Conservation (phyloP, 2,888 invertebrate genomes). For the Ochropleura leucogaster region DNA sequence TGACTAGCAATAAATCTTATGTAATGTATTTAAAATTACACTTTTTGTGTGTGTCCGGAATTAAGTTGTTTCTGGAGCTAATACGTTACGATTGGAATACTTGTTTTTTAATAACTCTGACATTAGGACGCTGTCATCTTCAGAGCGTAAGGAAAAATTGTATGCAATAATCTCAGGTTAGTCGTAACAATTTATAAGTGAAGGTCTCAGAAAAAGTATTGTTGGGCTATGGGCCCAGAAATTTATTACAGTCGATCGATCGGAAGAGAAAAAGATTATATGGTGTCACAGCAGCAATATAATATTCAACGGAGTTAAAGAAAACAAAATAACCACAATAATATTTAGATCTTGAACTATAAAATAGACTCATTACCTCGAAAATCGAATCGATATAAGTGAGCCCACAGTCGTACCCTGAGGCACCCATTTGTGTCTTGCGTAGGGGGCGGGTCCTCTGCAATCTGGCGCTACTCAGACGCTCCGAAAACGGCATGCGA, state of each 20-base stretch:
- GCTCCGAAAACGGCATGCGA: constrained; percentile 81
- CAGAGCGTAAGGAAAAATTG: background rate
- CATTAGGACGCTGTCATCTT: too few species aligned
- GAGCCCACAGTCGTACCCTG: constrained; percentile 80
- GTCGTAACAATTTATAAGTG: background rate
- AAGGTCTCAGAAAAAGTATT: background rate
- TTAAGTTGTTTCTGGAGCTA: background rate
- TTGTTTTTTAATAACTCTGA: background rate
- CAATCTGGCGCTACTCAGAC: constrained; percentile 78
- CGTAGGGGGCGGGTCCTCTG: constrained; percentile 78
- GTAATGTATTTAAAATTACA: constrained; percentile 16
- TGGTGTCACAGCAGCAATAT: background rate
- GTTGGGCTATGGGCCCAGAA: background rate
- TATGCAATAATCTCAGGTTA: background rate
- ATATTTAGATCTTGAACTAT: constrained; percentile 17
- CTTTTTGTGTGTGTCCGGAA: constrained; percentile 10
- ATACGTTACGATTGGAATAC: background rate
- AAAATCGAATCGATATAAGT: constrained; percentile 69
- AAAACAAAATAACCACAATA: background rate
- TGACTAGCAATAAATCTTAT: constrained; percentile 20
- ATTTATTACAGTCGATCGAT: too few species aligned
- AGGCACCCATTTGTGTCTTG: constrained; percentile 76
- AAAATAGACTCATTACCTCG: constrained; percentile 43
- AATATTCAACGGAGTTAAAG: background rate
- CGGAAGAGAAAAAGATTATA: background rate